A percentile compares a stretch with the other conserved stretches of the same genome.
These are phyloP conservation scores for Sceliomorpha sp. DNA, from an alignment of 2,888 invertebrate genomes.

Conservation along the genomic window DNA sequence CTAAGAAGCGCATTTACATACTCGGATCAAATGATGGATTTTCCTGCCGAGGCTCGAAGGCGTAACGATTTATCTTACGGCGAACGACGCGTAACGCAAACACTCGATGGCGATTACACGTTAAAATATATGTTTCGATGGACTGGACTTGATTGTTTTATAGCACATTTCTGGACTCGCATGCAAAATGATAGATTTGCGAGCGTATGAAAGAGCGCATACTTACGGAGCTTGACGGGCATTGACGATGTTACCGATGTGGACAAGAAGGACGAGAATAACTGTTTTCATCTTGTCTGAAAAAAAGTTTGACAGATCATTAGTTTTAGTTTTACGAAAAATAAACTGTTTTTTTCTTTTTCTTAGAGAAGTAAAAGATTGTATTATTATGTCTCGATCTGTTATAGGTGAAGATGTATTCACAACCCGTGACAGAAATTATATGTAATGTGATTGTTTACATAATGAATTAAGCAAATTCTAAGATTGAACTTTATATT, in stretches of 20 bases:
- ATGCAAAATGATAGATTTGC: slow-evolving; percentile 1
- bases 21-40: too few species aligned
- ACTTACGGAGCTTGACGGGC: slow-evolving; percentile 18
- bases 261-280: slow-evolving; percentile 11
- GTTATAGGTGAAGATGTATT: too few species aligned
- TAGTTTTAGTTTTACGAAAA: neutral
- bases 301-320: slow-evolving; percentile 1
- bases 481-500: too few species aligned
- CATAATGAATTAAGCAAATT: too few species aligned
- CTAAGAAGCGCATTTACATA: too few species aligned
- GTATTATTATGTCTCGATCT: too few species aligned
- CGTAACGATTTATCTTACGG: too few species aligned
- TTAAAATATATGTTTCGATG: slow-evolving; percentile 8
- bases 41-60: too few species aligned
- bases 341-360: neutral
- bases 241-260: neutral
- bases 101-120: neutral
- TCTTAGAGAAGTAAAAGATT: too few species aligned
- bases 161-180: slow-evolving; percentile 4
- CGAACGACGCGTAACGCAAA: neutral
- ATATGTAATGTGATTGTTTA: too few species aligned
- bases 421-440: too few species aligned
- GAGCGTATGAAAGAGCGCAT: neutral
- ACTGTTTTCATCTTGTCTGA: slow-evolving; percentile 17
- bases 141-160: neutral